A percentile compares a stretch with the other conserved stretches of the same genome.
Conservation (phyloP, 35 echinoderm and acorn worm species). For the Strongylocentrotus purpuratus region DNA sequence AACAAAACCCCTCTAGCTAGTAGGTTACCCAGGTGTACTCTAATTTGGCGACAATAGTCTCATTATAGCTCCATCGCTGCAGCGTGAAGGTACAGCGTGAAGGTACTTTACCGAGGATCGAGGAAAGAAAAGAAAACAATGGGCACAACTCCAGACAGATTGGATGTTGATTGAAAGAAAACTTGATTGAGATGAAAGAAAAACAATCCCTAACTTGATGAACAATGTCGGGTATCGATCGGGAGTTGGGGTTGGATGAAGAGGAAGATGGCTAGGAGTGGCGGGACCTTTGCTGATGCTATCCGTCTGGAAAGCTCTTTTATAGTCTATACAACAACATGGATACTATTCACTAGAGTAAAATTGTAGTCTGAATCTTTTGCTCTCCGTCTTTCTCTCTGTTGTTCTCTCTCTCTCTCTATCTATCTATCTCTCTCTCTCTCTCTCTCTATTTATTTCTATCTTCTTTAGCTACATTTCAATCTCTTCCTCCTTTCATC, state of each 20-base stretch:
- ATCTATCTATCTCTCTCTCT: not conserved
- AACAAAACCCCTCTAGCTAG: not conserved
- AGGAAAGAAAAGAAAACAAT: not conserved
- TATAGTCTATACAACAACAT: no score
- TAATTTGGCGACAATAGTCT: constrained; percentile 10
- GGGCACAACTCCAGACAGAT: not conserved
- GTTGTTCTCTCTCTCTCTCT: not conserved
- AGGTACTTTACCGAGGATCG: not conserved
- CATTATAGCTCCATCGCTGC: not conserved
- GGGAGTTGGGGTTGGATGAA: not conserved
- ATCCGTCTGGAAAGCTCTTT: not conserved
- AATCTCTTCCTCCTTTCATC: not conserved
- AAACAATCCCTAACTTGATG: not conserved
- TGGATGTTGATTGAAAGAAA: constrained; percentile 5
- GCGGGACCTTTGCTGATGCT: not conserved
- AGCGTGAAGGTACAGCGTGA: not conserved
- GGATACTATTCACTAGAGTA: no score
- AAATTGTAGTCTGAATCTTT: no score
- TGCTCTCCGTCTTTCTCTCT: not conserved
- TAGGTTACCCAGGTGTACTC: not conserved
- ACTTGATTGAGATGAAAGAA: constrained; percentile 12
- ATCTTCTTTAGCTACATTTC: not conserved
- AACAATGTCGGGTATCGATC: not conserved
- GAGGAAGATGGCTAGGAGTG: not conserved
- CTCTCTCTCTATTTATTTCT: not conserved